Base-by-base conservation (phyloP, 37 sponge, comb jelly and placozoan genomes). In the Lycopodina hypogea region DNA sequence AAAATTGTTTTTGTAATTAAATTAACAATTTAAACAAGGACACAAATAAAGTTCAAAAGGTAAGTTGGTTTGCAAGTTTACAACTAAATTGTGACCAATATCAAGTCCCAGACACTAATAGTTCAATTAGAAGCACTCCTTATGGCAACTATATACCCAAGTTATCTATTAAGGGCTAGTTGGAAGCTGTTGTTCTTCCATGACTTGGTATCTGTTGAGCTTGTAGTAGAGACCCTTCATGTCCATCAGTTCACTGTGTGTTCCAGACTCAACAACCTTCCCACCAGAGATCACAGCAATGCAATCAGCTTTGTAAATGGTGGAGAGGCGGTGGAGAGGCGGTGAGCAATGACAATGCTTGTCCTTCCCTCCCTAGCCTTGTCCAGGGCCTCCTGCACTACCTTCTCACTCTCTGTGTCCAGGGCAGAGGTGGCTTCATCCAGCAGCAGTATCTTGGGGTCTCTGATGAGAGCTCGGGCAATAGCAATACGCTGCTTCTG, bases 341-440 rank as follows among this genome's bases (percentile, higher is more conserved):
- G 80, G 71, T 93, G 94, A 41, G 94, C 94, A n/a, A 93, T 93
- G 33, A 93, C 90, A n/a, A 93, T 86, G 75, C 82, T 66, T 32
- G 94, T 93, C 15, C 94, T 69, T 19, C 93, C 93, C 51, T 89
- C 90, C 68, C 89, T 82, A 39, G 93, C 93, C 50, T 57, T 68
- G 78, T 93, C 93, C 81, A 93, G 78, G 37, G 93, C 93, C 50
- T 88, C 93, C 70, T 93, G 93, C 37, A 93, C 93, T 21, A 87
- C 84, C 88, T 90, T 90, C 61, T 90, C 91, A 65, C 88, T 90
- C 76, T 90, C 91, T 14, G 91, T 82, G 62, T 90, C 91, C 68
- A 90, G 74, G n/a, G 91, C 91, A 0, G 91, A 90, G 57, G 91
- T 90, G 75, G 91, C 91, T 82, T 90, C 91, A 67, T 90, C 91